Evolutionary conservation across 2,888 invertebrate species (phyloP), one percentile per base, ranked within the genome.

Genomic region (Andrena fulva): DNA sequence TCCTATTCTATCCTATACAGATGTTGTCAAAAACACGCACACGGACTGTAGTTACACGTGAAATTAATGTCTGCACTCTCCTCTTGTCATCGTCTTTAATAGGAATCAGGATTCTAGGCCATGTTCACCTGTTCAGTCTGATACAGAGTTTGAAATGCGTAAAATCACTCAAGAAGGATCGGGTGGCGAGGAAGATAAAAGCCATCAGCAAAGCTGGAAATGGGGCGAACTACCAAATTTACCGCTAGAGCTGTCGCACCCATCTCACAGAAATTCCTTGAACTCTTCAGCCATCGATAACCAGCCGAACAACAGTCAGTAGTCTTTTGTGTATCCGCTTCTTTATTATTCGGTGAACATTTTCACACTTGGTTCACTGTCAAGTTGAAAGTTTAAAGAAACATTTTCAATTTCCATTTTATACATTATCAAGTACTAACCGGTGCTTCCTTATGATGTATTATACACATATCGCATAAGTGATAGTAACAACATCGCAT

Each of bases 121-220:
- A 54, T 96, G 96, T 85, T 97, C 98, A 16, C 98, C 98, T 7
- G 96, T 97, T 82, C 98, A 98, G 93, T 99, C 99, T 59, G 99
- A 99, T 94, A 98, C 99, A 0, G 99, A 99, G 93, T 97, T 98
- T 91, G 99, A 99, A 94, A 95, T 96, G 91, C 92, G 91, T 20
- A 94, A 94, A 78, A 93, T 96, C 96, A 81, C 95, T 93, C 74
- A 96, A 81, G 93, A 92, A 70, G 92, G 90, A 16, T 94, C 94
- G 29, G 95, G 95, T 16, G 16, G 42, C 76, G 88, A 84, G 59
- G 94, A 91, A 2, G 93, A 93, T 20, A 93, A 93, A 59, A 87
- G 89, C 68, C 93, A 94, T 80, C 94, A 94, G 33, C 97, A 97
- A 92, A 97, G 97, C 75, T 98, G 98, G 98, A 96, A 97, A 87